These are phyloP conservation scores for Zygaena filipendulae DNA, from an alignment of 2,888 invertebrate species.

Conservation along the genomic window DNA sequence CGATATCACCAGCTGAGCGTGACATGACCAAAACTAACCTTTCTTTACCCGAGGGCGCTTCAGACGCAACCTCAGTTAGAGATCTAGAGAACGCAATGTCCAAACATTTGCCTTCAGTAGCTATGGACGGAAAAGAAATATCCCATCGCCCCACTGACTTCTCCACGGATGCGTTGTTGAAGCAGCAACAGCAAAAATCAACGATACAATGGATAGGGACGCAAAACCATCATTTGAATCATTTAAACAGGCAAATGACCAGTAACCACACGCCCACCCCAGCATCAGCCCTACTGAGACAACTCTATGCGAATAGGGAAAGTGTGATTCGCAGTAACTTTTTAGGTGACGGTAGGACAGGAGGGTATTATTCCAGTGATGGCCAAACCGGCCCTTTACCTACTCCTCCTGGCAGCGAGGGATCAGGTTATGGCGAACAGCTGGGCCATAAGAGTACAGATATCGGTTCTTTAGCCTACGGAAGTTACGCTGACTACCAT, in stretches of 20 bases:
- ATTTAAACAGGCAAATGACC: conserved; percentile 70
- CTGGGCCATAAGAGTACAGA: conserved; percentile 64
- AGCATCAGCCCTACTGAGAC: conserved; percentile 88
- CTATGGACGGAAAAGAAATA: conserved; percentile 63
- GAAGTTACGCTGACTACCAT: conserved; percentile 83
- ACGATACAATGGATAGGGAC: conserved; percentile 96
- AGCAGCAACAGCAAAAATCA: conserved; percentile 79
- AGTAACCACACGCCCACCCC: conserved; percentile 74
- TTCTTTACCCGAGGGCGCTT: conserved; percentile 43
- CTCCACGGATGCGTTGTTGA: conserved; percentile 85
- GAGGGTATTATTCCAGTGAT: conserved; percentile 65
- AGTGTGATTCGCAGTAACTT: conserved; percentile 94
- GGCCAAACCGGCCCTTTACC: conserved; percentile 81
- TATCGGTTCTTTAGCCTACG: conserved; percentile 70
- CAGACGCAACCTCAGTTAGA: conserved; percentile 78
- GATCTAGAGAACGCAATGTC: conserved; percentile 97
- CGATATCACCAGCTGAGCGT: conserved; percentile 51
- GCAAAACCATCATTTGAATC: conserved; percentile 73
- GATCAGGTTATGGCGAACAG: conserved; percentile 75
- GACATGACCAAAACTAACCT: conserved; percentile 49
- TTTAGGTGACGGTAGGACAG: conserved; percentile 54
- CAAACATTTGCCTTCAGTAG: conserved; percentile 80
- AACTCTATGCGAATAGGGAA: conserved; percentile 92
- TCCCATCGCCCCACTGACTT: conserved; percentile 85
- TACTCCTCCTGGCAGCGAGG: conserved; percentile 91